Base-by-base conservation (phyloP, 92 coral and sea anemone species). In the Epizoanthus rinbou region DNA sequence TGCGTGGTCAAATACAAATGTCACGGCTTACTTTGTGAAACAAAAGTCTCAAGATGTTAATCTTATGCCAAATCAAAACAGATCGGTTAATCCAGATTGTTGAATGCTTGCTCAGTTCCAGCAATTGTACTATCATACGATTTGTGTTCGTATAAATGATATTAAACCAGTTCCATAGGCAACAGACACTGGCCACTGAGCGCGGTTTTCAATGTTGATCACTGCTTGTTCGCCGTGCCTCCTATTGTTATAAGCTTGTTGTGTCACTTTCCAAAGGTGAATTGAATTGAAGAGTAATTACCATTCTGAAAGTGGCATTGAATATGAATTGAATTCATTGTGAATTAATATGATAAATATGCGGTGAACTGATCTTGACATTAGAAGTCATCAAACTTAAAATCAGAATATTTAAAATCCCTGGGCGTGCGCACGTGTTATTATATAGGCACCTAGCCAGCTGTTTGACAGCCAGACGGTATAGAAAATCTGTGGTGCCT, bases 321-420 rank as follows among this genome's bases (percentile, higher is more conserved):
- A 76, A 78, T 41, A 76, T 18, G 22, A 24, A 78, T 35, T 60
- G 22, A 16, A 78, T 39, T 62, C 71, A 21, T 37, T 57, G 70
- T 25, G 71, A 78, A 78, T 78, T 78, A 10, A 37, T 22, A 43
- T 62, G 69, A 37, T 78, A 33, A 75, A 78, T 31, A 74, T 56
- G 57, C 57, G 33, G 33, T 39, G 25, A 23, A 11, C 47, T 62
- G 37, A 3, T 62, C 70, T 59, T 76, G 82, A 76, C 8, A 41
- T 15, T 76, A 57, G 22, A 78, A 60, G 57, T 62, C 58, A 76
- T 57, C 66, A 31, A 31, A 56, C 24, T 6, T 2, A 75, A 28
- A 28, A 58, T 39, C 71, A 41, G 71, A 78, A 78, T 39, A 37
- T 78, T 78, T 53, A 4, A 2, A 8, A 8, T 25, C 21, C 22